Evolutionary conservation across 1,140 invertebrate genomes (phyloP).

Genomic region (Chironomus tepperi): DNA sequence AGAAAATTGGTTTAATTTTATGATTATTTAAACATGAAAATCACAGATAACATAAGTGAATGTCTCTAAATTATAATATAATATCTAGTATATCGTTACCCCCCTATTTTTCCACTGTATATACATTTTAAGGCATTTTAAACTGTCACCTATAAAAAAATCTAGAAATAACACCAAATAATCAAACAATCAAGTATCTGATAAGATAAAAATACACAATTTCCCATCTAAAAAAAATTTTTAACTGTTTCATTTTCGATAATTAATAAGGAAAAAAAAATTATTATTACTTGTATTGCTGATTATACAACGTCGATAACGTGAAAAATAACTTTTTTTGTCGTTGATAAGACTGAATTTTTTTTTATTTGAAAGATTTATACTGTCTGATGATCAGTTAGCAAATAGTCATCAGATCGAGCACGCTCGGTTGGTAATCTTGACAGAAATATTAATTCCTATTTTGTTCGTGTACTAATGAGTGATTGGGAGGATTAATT

Average conservation of each 20-base stretch:
- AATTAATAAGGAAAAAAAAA: not conserved
- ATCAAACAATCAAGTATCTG: not conserved
- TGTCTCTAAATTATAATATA: too few relatives aligned
- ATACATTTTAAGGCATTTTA: too few relatives aligned
- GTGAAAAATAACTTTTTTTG: not conserved
- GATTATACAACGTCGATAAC: not conserved
- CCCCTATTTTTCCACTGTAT: too few relatives aligned
- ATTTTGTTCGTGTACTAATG: too few relatives aligned
- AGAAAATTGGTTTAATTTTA: too few relatives aligned
- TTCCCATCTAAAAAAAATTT: conserved; percentile 2
- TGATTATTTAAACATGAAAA: too few relatives aligned
- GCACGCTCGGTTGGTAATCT: too few relatives aligned
- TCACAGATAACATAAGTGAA: too few relatives aligned
- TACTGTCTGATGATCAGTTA: not conserved
- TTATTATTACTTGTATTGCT: not conserved
- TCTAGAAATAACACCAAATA: not conserved
- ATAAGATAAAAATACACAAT: not conserved
- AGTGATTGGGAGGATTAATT: not conserved
- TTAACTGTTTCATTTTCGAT: conserved; percentile 14
- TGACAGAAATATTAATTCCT: too few relatives aligned
- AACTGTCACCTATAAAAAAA: too few relatives aligned
- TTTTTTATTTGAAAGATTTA: conserved; percentile 9
- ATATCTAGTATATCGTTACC: too few relatives aligned
- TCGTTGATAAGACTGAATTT: not conserved
- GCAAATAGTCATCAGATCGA: conserved; percentile 10